phyloP scores from a whole-genome alignment of 2,888 invertebrate species.

The Drosophila setosimentum region DNA sequence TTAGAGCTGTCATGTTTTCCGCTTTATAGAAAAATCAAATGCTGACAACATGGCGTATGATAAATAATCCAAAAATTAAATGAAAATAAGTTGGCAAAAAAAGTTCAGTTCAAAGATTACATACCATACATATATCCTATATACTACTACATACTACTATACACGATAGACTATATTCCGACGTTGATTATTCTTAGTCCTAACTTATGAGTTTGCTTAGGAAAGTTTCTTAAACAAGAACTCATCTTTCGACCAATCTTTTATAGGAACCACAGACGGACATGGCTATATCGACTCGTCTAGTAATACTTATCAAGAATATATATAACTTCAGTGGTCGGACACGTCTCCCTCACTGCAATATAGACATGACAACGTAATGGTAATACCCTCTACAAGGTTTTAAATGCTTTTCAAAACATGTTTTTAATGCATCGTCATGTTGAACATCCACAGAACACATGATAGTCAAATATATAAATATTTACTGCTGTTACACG shows the following conservation, averaged over 20 bases:
- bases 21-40: neutral
- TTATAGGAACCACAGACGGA: neutral
- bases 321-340: neutral
- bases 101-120: neutral
- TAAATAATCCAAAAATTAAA: neutral
- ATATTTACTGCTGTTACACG: slow-evolving; percentile 20
- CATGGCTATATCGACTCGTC: neutral
- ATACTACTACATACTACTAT: neutral
- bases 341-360: neutral
- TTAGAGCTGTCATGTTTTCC: neutral
- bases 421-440: slow-evolving; percentile 1
- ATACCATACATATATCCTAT: neutral
- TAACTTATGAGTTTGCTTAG: neutral
- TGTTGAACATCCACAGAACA: slow-evolving; percentile 5
- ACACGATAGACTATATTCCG: neutral
- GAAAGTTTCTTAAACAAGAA: neutral
- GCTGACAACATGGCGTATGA: neutral
- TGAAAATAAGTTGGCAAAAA: neutral
- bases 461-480: slow-evolving; percentile 5
- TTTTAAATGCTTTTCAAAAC: neutral
- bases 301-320: neutral
- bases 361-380: neutral
- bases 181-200: no score
- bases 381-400: neutral
- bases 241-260: neutral